Percentiles rank a stretch among this genome's conserved stretches.
Evolutionary conservation across 2,888 invertebrate species (phyloP).

Genomic region (Hemithea aestivaria): DNA sequence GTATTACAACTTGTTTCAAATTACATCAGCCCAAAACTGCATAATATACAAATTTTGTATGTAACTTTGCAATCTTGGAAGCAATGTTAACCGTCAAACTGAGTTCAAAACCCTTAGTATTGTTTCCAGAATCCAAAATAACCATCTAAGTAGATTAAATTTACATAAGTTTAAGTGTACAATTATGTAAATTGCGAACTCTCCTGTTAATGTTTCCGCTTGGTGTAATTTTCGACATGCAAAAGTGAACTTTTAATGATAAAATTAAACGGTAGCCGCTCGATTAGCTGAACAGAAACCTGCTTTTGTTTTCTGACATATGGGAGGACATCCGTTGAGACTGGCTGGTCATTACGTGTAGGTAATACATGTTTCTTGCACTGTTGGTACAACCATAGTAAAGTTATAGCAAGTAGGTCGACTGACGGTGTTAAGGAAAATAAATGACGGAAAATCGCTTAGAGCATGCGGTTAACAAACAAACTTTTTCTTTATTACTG

Average conservation of each 20-base stretch:
- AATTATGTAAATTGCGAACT: constrained; percentile 43
- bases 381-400: constrained; percentile 26
- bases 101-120: constrained; percentile 14
- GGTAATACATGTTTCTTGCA: constrained; percentile 50
- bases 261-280: constrained; percentile 60
- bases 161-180: constrained; percentile 41
- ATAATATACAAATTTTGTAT: not conserved
- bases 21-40: too few species aligned
- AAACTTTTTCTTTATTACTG: too few species aligned
- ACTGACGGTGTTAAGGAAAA: too few species aligned
- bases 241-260: constrained; percentile 46
- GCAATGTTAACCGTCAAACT: constrained; percentile 1
- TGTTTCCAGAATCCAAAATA: constrained; percentile 25
- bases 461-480: too few species aligned
- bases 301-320: constrained; percentile 58
- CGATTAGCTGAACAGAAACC: constrained; percentile 31
- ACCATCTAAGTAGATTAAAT: constrained; percentile 30
- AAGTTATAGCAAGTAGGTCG: too few species aligned
- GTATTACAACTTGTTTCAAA: too few species aligned
- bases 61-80: constrained; percentile 2
- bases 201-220: constrained; percentile 38
- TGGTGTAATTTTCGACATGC: constrained; percentile 68
- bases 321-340: constrained; percentile 70
- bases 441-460: too few species aligned
- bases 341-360: constrained; percentile 60